Evolutionary conservation across 2,797 vertebrate genomes (phyloP).

Genomic region (Sciaenops ocellatus): DNA sequence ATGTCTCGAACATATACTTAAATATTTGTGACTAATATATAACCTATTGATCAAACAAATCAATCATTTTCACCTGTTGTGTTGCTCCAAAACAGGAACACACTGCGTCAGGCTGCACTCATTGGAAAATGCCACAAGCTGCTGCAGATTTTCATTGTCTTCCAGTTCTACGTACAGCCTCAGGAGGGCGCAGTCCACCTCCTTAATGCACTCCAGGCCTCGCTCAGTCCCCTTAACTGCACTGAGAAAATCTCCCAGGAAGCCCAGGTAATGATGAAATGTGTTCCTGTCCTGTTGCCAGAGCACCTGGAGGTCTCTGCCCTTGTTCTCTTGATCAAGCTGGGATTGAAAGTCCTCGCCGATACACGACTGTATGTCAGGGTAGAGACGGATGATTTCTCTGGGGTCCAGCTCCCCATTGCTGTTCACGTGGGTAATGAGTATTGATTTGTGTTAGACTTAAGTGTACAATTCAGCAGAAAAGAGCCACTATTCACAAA

Average conservation of each 20-base stretch:
- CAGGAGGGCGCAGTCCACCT: constrained; percentile 81
- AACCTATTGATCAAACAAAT: not conserved
- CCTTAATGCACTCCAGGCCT: constrained; percentile 53
- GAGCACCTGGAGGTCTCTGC: constrained; percentile 67
- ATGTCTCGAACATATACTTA: not conserved
- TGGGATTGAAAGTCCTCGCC: constrained; percentile 65
- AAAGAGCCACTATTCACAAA: constrained; percentile 6
- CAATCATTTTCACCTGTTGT: constrained; percentile 67
- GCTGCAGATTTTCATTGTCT: constrained; percentile 63
- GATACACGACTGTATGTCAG: constrained; percentile 53
- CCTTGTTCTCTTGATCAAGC: constrained; percentile 53
- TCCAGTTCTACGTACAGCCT: constrained; percentile 74
- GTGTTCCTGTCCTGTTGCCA: constrained; percentile 57
- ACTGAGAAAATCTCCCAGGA: constrained; percentile 76
- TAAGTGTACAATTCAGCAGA: constrained; percentile 12
- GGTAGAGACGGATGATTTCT: constrained; percentile 81
- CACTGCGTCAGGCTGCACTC: constrained; percentile 73
- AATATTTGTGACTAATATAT: not conserved
- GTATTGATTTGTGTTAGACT: constrained; percentile 42
- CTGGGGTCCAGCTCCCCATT: constrained; percentile 82
- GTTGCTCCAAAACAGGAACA: constrained; percentile 68
- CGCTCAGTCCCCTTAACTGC: constrained; percentile 56
- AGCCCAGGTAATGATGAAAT: constrained; percentile 72
- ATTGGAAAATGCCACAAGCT: constrained; percentile 70
- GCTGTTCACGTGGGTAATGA: constrained; percentile 62